Evolutionary conservation across 1,140 invertebrate genomes (phyloP), one percentile per base, ranked within the genome.

Genomic region (Gonatopus flavifemur): DNA sequence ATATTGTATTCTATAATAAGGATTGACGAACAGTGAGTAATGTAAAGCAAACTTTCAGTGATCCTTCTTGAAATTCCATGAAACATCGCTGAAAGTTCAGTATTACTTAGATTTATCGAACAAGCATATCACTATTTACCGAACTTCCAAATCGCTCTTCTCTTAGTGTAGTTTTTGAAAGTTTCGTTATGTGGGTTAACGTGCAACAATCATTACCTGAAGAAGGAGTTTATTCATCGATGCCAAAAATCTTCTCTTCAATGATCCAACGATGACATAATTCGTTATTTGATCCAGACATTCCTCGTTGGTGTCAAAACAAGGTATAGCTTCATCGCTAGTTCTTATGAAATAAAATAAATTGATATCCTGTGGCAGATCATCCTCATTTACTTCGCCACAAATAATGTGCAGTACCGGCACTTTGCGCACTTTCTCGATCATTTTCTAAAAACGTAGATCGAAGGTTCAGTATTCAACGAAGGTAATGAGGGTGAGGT

Each of bases 291-390:
- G 68, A 0, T 72, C 69, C 24, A 75, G 62, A 21, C 84, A 84
- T 21, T 82, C 75, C 13, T 78, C 62, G 20, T 69, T 55, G 3
- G 76, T 71, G 13, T 79, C 70, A 48, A 81, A 84, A 9, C 39
- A 66, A 0, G 85, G 86, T 33, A 88, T 74, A 4, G 78, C 78
- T 19, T 83, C 76, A 19, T 83, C 83, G 6, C 69, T 76, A n/a
- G 70, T 72, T 32, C 88, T 79, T 47, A 89, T 59, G 41, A 91
- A 82, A 63, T 89, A 91, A 0, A 88, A 70, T 52, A 86, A 82
- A 40, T 82, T 81, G 1, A 73, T 72, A 10, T 57, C 30, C 0
- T 57, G 46, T 5, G 15, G 32, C 3, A 57, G n/a, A 16, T 84
- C 81, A 0, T 74, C 63, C 0, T 79, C 77, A 7, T 79, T 74